Base-by-base conservation (phyloP, 2,797 vertebrate species). In the Gobionotothen gibberifrons region DNA sequence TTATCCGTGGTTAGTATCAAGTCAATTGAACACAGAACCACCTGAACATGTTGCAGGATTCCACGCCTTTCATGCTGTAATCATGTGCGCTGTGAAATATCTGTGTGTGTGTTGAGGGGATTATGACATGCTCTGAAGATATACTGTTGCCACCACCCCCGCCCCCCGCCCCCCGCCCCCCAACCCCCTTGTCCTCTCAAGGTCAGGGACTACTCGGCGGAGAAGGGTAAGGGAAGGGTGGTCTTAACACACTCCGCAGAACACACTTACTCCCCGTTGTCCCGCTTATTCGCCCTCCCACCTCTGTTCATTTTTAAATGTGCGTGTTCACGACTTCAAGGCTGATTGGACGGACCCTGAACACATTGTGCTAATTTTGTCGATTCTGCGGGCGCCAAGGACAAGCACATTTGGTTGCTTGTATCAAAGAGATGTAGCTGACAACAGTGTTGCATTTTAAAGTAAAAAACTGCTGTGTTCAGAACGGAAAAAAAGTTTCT, bases 101-200 rank as follows among this genome's bases (percentile, higher is more conserved):
- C 2, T 57, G 4, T 36, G 8, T 46, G 16, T 46, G 3, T 53
- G 11, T 43, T 19, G 9, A 54, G 19, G 7, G 59, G 59, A 68
- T 84, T 85, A 85, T 76, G 72, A 79, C 65, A 79, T 44, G 44
- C 64, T 81, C 47, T 64, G 49, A 74, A 71, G 76, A 83, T 79
- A 77, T 79, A 74, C 57, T 19, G 42, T 62, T 43, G 6, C 67
- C 48, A 40, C 22, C 56, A 4, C 6, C 53, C 54, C 21, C 39
- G 43, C 66, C 42, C 69, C 43, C 13, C 52, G 53, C 43, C 42
- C 58, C 5, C 13, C 64, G n/a, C 66, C 42, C 69, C 43, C 13
- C 52, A 53, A 43, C 42, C 58, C 5, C 13, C 64, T 83, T 68
- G 76, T 86, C 85, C 79, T 87, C 26, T 86, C 81, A 93, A 90